Percentiles rank a stretch among this genome's conserved stretches.
These are phyloP conservation scores for Trogon surrucura DNA, from an alignment of 2,113 vertebrate species.

Conservation along the genomic window DNA sequence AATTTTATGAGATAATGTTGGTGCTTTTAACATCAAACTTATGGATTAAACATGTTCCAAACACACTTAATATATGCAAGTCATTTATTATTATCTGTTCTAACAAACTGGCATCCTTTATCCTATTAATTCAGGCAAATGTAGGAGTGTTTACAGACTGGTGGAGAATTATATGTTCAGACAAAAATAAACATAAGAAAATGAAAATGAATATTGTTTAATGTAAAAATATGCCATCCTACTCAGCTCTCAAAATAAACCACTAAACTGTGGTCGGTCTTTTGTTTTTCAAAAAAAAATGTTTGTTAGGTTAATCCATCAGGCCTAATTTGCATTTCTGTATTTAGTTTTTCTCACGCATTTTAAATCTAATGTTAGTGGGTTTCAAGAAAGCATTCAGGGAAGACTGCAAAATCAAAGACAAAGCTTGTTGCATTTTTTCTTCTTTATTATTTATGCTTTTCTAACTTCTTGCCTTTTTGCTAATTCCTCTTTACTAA, in stretches of 20 bases:
- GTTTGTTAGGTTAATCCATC: constrained; percentile 16
- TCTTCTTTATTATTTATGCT: background rate
- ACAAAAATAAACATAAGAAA: constrained; percentile 74
- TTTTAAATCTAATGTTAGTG: background rate
- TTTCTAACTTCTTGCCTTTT: background rate
- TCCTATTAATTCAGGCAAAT: constrained; percentile 18
- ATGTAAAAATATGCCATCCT: constrained; percentile 41
- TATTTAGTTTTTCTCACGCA: constrained; percentile 19
- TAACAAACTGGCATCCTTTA: constrained; percentile 21
- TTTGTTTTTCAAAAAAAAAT: background rate
- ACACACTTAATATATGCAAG: constrained; percentile 15
- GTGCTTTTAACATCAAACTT: constrained; percentile 21
- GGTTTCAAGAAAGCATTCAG: background rate
- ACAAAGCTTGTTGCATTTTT: background rate
- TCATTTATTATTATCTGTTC: constrained; percentile 7
- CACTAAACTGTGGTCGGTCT: background rate
- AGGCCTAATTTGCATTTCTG: constrained; percentile 35
- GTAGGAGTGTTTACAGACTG: background rate
- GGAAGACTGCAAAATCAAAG: background rate
- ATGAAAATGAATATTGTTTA: constrained; percentile 65
- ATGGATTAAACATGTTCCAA: constrained; percentile 33
- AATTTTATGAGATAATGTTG: background rate
- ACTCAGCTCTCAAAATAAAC: constrained; percentile 44
- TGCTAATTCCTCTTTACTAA: background rate
- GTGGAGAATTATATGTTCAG: constrained; percentile 36